Evolutionary conservation across 1,140 invertebrate genomes (phyloP).

Genomic region (Drosophila lowei): DNA sequence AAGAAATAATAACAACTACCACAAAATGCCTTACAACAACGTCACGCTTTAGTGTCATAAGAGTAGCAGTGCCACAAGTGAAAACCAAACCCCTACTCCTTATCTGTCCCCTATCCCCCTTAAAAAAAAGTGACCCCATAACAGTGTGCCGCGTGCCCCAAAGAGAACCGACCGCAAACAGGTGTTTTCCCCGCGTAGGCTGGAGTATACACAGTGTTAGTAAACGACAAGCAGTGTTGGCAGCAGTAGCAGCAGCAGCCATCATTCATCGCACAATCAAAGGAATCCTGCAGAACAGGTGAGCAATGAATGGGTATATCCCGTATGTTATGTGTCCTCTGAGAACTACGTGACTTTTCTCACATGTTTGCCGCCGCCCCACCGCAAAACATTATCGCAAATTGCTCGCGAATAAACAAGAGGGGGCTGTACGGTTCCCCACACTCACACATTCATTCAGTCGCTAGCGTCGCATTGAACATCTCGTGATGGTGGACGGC

Average conservation of each 20-base stretch:
- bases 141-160: too few relatives aligned
- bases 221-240: constrained; percentile 16
- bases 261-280: constrained; percentile 3
- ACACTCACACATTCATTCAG: not conserved
- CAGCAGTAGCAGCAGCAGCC: not conserved
- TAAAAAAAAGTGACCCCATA: too few relatives aligned
- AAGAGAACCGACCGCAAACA: constrained; percentile 24
- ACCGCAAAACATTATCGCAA: constrained; percentile 23
- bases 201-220: constrained; percentile 28
- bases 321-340: not conserved
- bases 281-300: constrained; percentile 12
- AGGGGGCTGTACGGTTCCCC: not conserved
- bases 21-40: constrained; percentile 73
- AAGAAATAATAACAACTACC: constrained; percentile 44
- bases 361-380: constrained; percentile 30
- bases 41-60: constrained; percentile 76
- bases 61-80: constrained; percentile 39
- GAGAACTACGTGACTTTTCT: constrained; percentile 46
- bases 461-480: not conserved
- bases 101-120: too few relatives aligned
- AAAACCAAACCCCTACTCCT: too few relatives aligned
- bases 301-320: not conserved
- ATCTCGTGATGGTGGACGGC: not conserved
- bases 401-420: constrained; percentile 29
- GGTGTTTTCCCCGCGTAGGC: constrained; percentile 11